These are phyloP conservation scores for Tortricodes alternella DNA, from an alignment of 2,888 invertebrate genomes.

Conservation along the genomic window DNA sequence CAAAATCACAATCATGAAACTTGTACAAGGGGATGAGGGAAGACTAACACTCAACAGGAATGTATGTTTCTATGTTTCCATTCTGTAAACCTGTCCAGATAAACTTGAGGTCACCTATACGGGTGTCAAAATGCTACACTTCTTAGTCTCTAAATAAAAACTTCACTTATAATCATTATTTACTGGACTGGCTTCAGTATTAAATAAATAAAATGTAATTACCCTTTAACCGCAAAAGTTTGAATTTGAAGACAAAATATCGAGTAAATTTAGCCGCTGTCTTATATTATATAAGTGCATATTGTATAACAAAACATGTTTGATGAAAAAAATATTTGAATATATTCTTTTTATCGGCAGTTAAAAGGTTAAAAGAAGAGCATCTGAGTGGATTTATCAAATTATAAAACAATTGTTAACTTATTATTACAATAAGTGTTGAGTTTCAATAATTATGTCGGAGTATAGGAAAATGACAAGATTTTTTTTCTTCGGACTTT, in stretches of 20 bases:
- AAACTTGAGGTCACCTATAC: too few species aligned
- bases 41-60: slow-evolving; percentile 19
- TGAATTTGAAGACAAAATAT: too few species aligned
- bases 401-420: slow-evolving; percentile 2
- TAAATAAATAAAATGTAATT: too few species aligned
- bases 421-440: slow-evolving; percentile 21
- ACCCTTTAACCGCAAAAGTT: too few species aligned
- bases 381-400: background rate
- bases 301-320: background rate
- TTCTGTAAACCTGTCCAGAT: too few species aligned
- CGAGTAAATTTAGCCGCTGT: too few species aligned
- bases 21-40: slow-evolving; percentile 22
- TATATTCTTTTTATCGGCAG: background rate
- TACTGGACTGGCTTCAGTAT: too few species aligned
- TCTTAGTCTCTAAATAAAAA: too few species aligned
- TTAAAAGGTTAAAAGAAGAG: background rate
- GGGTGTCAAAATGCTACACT: too few species aligned
- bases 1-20: slow-evolving; percentile 14
- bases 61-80: slow-evolving; percentile 2
- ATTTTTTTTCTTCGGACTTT: too few species aligned
- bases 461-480: background rate
- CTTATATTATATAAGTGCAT: too few species aligned
- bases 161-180: too few species aligned
- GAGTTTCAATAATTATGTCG: slow-evolving; percentile 5
- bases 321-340: background rate